Conservation (phyloP, 2,888 invertebrate species). For the Perdita meconis region DNA sequence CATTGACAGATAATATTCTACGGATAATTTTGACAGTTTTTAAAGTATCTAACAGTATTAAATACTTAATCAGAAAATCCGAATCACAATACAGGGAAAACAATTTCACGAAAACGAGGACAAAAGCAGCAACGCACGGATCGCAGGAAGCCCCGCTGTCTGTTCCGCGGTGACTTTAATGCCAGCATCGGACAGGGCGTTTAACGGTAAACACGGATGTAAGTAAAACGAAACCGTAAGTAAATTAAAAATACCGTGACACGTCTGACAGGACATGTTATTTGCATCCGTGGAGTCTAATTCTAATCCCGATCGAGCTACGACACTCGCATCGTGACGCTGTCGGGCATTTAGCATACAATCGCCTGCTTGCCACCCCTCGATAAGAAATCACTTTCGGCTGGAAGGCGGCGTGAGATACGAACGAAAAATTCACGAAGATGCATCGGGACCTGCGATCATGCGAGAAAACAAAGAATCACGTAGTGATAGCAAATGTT, state of each 20-base stretch:
- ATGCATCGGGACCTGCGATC: constrained; percentile 32
- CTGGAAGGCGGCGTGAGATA: not conserved
- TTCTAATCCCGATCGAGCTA: not conserved
- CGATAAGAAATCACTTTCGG: constrained; percentile 28
- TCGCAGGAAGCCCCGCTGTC: not conserved
- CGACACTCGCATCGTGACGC: not conserved
- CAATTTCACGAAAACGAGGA: too few species aligned
- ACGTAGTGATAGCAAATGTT: too few species aligned
- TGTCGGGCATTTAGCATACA: constrained; percentile 18
- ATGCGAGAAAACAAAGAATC: constrained; percentile 31
- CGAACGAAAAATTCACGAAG: constrained; percentile 42
- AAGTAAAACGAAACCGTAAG: constrained; percentile 10
- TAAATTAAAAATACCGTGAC: not conserved
- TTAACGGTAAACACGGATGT: not conserved
- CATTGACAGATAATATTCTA: too few species aligned
- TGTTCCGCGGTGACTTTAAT: constrained; percentile 18
- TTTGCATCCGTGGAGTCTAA: not conserved
- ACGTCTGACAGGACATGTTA: not conserved
- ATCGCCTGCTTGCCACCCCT: constrained; percentile 11
- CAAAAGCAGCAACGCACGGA: not conserved
- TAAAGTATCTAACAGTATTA: too few species aligned
- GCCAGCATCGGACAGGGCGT: not conserved
- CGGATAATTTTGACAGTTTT: too few species aligned
- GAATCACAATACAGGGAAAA: too few species aligned
- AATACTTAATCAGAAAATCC: too few species aligned